Percentiles rank a stretch among this genome's conserved stretches.
Evolutionary conservation across 92 coral and sea anemone genomes (phyloP).

Genomic region (Blastomussa wellsi): DNA sequence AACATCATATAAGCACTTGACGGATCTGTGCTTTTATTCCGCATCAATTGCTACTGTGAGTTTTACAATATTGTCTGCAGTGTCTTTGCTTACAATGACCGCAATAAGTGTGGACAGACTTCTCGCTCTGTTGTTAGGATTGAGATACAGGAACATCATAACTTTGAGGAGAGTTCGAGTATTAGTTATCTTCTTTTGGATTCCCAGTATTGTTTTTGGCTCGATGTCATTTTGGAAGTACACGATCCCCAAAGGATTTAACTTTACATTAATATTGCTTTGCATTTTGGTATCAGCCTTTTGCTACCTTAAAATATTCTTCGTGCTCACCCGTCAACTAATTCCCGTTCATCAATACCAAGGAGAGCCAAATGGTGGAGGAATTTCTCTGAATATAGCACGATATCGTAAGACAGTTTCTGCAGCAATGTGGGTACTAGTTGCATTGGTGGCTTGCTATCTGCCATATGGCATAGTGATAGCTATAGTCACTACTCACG

Average conservation of each 20-base stretch:
- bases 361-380: background rate
- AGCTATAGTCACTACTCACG: background rate
- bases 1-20: background rate
- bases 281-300: background rate
- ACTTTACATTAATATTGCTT: background rate
- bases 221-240: background rate
- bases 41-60: background rate
- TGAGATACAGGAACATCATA: conserved; percentile 1
- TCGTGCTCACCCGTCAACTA: background rate
- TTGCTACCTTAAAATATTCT: background rate
- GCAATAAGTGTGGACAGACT: conserved; percentile 22
- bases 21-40: background rate
- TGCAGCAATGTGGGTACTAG: background rate
- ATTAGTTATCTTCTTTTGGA: background rate
- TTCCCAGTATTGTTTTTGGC: background rate
- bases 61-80: background rate
- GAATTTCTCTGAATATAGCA: background rate
- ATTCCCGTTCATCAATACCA: background rate
- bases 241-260: background rate
- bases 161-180: background rate
- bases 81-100: background rate
- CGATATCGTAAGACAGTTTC: background rate
- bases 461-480: background rate
- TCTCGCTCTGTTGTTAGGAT: conserved; percentile 11
- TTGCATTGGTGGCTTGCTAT: background rate